Evolutionary conservation across 1,140 invertebrate species (phyloP), one percentile per base, ranked within the genome.

Genomic region (Oedothorax gibbosus): DNA sequence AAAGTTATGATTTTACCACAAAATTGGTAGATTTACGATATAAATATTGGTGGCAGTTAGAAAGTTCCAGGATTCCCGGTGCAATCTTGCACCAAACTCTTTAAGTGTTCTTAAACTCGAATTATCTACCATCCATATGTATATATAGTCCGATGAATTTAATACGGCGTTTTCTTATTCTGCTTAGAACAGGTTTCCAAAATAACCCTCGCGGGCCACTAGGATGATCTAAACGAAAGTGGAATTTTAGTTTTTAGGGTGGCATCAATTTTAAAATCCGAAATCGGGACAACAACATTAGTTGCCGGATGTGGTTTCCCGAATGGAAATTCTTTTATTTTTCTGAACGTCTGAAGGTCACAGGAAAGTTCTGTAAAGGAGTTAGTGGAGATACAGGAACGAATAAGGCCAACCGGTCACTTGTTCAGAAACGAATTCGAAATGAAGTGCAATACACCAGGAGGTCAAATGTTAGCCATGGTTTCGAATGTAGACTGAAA

Each of bases 341-440:
- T 51, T 60, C 51, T 21, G 14, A 14, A 57, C 72, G 51, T 60
- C 72, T 75, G 72, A 75, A 75, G 72, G 72, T 75, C 72, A 50
- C 7, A 21, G 72, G 72, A 75, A 75, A 75, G 72, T 60, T 75
- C 35, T 21, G 51, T 21, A 60, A 35, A 21, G 35, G 14, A 8
- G 10, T 7, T 14, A 18, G 51, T 75, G 18, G 20, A 60, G 10
- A 21, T 18, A 15, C 57, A 15, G 53, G 35, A 75, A 21, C 54
- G 56, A 75, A 75, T 75, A 75, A 75, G 72, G 72, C 35, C 72
- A 75, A 75, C 72, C 72, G 72, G 72, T 75, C 72, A 60, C 20
- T 75, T 57, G 60, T 75, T 75, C 21, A 20, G 72, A 75, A 75
- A 51, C 72, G 72, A 75, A 75, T 75, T 75, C 20, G 54, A 75